These are phyloP conservation scores for Hirundichthys speculiger DNA, from an alignment of 2,113 vertebrate genomes.

Conservation along the genomic window DNA sequence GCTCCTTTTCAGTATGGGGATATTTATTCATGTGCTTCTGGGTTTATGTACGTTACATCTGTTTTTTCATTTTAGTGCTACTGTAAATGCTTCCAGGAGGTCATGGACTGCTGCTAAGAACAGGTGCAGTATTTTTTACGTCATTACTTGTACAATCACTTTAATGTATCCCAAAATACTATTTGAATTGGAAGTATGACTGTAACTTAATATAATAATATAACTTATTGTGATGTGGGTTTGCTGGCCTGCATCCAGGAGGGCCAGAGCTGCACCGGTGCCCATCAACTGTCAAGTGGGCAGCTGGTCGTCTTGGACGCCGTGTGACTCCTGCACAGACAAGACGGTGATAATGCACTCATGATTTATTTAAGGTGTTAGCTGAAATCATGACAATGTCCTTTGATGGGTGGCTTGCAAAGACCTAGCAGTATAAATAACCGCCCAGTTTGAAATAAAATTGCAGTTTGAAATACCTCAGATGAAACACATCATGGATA, in stretches of 20 bases:
- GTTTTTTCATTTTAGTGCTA: neutral
- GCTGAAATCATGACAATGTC: neutral
- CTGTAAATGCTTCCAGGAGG: constrained; percentile 20
- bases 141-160: neutral
- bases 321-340: constrained; percentile 87
- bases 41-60: constrained; percentile 43
- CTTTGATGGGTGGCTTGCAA: no score
- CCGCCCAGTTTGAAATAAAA: no score
- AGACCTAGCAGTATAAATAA: no score
- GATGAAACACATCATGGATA: no score
- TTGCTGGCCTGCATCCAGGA: constrained; percentile 36
- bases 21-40: constrained; percentile 31
- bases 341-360: constrained; percentile 78
- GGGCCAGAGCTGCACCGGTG: constrained; percentile 52
- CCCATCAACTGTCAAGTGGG: constrained; percentile 84
- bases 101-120: constrained; percentile 36
- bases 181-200: neutral
- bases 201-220: neutral
- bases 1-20: constrained; percentile 42
- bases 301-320: constrained; percentile 89
- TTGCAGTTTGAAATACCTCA: no score
- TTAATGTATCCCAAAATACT: neutral
- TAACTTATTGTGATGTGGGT: neutral
- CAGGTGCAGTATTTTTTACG: constrained; percentile 49
- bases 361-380: neutral